Conservation (phyloP, 2,888 invertebrate species). For the Drosophila dives region DNA sequence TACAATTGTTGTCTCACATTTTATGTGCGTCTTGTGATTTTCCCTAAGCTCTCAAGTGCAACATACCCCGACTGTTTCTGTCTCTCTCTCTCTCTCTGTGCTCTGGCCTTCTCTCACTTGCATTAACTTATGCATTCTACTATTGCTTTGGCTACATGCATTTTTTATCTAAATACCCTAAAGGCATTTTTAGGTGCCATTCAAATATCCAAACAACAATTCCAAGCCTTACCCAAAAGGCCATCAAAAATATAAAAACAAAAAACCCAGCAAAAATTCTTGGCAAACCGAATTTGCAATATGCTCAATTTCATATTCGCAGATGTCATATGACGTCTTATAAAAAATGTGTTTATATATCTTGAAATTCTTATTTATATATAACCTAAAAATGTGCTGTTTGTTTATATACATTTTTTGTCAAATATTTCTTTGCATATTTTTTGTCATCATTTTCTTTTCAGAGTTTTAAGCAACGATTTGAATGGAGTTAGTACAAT, state of each 20-base stretch:
- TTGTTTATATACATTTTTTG: not conserved
- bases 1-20: conserved; percentile 47
- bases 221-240: conserved; percentile 25
- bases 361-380: not conserved
- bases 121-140: conserved; percentile 42
- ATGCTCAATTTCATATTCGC: not conserved
- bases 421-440: not conserved
- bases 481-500: not conserved
- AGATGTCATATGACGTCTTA: not conserved
- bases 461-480: not conserved
- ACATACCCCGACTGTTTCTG: conserved; percentile 23
- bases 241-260: conserved; percentile 3
- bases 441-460: not conserved
- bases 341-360: not conserved
- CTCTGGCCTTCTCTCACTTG: conserved; percentile 1
- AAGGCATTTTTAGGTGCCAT: conserved; percentile 71
- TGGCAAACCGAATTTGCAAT: conserved; percentile 16
- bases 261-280: not conserved
- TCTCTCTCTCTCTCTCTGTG: not conserved
- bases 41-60: conserved; percentile 56
- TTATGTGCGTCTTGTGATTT: conserved; percentile 71
- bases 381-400: not conserved
- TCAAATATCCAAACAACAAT: conserved; percentile 54
- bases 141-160: conserved; percentile 53
- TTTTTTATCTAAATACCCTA: conserved; percentile 76